A percentile compares a stretch with the other conserved stretches of the same genome.
phyloP scores from a whole-genome alignment of 2,113 vertebrate genomes.

The Excalfactoria chinensis region DNA sequence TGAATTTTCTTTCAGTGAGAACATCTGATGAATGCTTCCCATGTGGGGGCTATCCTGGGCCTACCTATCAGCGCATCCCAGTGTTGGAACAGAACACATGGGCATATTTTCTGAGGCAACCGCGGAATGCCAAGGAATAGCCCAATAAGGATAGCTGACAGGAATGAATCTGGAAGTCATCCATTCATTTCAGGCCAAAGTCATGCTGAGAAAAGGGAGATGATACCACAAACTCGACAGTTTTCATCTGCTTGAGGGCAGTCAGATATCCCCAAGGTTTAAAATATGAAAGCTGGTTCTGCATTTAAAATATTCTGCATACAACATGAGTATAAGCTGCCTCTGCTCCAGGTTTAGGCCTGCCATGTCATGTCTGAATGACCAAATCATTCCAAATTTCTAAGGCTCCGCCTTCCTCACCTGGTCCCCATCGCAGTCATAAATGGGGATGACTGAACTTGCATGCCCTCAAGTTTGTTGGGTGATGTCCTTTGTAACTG shows the following conservation, averaged over 20 bases:
- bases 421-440: background rate
- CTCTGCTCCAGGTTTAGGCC: background rate
- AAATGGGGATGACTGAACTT: rapidly evolving
- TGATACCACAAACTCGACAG: background rate
- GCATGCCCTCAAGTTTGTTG: background rate
- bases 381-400: background rate
- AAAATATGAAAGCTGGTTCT: background rate
- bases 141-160: background rate
- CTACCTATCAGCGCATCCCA: background rate
- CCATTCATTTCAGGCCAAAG: slow-evolving; percentile 2
- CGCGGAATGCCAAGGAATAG: slow-evolving; percentile 1
- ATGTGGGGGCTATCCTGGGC: background rate
- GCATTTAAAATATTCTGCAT: background rate
- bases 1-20: background rate
- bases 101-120: background rate
- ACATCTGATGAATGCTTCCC: background rate
- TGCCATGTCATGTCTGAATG: background rate
- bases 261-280: background rate
- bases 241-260: background rate
- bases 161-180: background rate
- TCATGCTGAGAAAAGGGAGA: slow-evolving; percentile 6
- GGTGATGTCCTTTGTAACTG: rapidly evolving
- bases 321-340: background rate
- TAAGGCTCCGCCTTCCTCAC: background rate
- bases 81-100: background rate